Evolutionary conservation across 2,797 vertebrate species (phyloP).

Genomic region (Spinibarbus caldwelli): DNA sequence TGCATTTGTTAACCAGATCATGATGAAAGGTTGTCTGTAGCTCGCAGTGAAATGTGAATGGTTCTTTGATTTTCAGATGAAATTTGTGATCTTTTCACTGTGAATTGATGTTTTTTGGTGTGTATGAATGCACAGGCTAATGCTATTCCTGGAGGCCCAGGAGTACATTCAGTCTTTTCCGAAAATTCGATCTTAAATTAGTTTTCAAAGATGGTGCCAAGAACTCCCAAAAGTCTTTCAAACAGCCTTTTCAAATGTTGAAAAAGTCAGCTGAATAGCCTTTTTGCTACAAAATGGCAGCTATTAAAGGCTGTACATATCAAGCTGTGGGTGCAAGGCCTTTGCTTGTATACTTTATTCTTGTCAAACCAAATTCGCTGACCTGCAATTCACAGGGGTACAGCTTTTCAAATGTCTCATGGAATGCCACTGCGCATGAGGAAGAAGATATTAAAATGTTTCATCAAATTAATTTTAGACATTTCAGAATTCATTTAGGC

Average conservation of each 20-base stretch:
- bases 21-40: slow-evolving; percentile 54
- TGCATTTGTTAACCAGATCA: slow-evolving; percentile 51
- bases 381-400: slow-evolving; percentile 43
- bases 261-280: slow-evolving; percentile 19
- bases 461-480: slow-evolving; percentile 49
- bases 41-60: slow-evolving; percentile 22
- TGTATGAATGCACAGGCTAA: slow-evolving; percentile 25
- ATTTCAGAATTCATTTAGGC: slow-evolving; percentile 49
- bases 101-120: slow-evolving; percentile 23
- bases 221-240: slow-evolving; percentile 37
- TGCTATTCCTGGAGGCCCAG: slow-evolving; percentile 40
- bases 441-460: slow-evolving; percentile 38
- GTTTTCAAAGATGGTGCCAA: slow-evolving; percentile 30
- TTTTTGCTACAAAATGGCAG: slow-evolving; percentile 31
- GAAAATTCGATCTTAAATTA: slow-evolving; percentile 52
- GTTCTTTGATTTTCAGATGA: slow-evolving; percentile 56
- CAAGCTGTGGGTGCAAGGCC: slow-evolving; percentile 14
- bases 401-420: slow-evolving; percentile 29
- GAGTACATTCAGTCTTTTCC: slow-evolving; percentile 47
- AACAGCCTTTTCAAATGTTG: slow-evolving; percentile 17
- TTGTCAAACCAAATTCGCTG: slow-evolving; percentile 46
- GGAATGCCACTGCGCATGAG: neutral
- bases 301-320: slow-evolving; percentile 36
- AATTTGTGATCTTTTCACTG: slow-evolving; percentile 40
- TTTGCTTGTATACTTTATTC: slow-evolving; percentile 38